Evolutionary conservation across 2,797 vertebrate genomes (phyloP).

Genomic region (Urophycis tenuis): DNA sequence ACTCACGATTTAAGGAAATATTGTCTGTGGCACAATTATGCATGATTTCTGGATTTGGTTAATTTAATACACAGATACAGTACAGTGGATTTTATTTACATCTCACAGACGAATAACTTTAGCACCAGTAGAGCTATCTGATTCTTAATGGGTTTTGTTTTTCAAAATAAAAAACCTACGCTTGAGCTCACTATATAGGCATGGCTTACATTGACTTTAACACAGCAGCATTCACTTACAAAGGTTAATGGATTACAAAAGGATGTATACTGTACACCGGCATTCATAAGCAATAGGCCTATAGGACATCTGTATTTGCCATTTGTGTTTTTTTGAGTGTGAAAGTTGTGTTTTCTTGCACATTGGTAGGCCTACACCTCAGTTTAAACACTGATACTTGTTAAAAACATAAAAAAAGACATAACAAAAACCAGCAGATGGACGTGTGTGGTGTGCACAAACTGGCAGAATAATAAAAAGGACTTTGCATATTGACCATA

Average conservation of each 20-base stretch:
- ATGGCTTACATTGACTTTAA: slow-evolving; percentile 61
- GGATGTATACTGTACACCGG: slow-evolving; percentile 57
- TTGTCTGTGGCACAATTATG: neutral
- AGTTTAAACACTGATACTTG: slow-evolving; percentile 36
- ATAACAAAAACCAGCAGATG: slow-evolving; percentile 35
- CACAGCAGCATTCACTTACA: slow-evolving; percentile 73
- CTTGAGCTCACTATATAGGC: slow-evolving; percentile 55
- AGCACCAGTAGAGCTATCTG: slow-evolving; percentile 66
- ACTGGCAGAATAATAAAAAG: slow-evolving; percentile 36
- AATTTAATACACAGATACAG: slow-evolving; percentile 72
- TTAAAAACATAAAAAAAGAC: slow-evolving; percentile 51
- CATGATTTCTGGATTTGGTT: slow-evolving; percentile 42
- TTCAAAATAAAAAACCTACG: slow-evolving; percentile 57
- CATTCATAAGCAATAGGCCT: slow-evolving; percentile 59
- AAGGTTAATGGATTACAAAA: slow-evolving; percentile 63
- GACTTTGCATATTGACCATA: slow-evolving; percentile 58
- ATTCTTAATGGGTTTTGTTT: slow-evolving; percentile 48
- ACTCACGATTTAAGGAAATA: neutral
- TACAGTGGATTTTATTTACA: slow-evolving; percentile 58
- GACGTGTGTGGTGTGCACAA: slow-evolving; percentile 19
- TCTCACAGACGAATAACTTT: slow-evolving; percentile 71
- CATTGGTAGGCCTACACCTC: slow-evolving; percentile 12
- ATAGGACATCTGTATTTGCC: slow-evolving; percentile 20
- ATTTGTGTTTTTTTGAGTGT: slow-evolving; percentile 24
- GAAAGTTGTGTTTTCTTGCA: slow-evolving; percentile 33